phyloP scores from a whole-genome alignment of 2,797 vertebrate species.

The Phalanger gymnotis region DNA sequence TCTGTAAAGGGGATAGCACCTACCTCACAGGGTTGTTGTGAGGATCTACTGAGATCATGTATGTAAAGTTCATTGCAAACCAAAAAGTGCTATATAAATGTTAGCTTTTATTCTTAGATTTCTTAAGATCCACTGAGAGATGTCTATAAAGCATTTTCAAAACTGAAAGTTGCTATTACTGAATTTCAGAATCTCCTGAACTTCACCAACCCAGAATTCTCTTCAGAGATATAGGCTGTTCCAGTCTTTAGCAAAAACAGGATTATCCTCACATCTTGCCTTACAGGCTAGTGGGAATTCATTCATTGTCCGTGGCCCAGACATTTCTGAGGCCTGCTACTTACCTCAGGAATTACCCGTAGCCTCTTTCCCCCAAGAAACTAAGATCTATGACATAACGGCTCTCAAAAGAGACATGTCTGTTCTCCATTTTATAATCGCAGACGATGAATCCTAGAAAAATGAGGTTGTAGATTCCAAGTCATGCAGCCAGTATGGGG shows the following conservation, averaged over 20 bases:
- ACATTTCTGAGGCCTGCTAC: neutral
- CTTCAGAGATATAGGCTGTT: neutral
- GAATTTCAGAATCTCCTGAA: neutral
- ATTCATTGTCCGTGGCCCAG: neutral
- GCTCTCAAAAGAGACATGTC: neutral
- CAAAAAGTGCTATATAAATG: neutral
- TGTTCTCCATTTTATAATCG: neutral
- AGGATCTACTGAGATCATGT: neutral
- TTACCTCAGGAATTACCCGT: neutral
- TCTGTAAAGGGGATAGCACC: neutral
- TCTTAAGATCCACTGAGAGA: neutral
- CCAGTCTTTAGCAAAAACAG: neutral
- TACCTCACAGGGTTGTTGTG: neutral
- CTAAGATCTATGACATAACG: neutral
- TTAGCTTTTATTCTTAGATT: neutral
- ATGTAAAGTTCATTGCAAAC: neutral
- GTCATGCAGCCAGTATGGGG: neutral
- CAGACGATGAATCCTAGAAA: neutral
- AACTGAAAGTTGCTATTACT: neutral
- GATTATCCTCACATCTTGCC: neutral
- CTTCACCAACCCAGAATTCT: neutral
- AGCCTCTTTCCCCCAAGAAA: neutral
- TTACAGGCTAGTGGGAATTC: neutral
- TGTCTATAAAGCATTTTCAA: neutral
- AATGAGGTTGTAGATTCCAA: neutral